These are phyloP conservation scores for Catajapyx aquilonaris DNA, from an alignment of 1,140 invertebrate species.

Conservation along the genomic window DNA sequence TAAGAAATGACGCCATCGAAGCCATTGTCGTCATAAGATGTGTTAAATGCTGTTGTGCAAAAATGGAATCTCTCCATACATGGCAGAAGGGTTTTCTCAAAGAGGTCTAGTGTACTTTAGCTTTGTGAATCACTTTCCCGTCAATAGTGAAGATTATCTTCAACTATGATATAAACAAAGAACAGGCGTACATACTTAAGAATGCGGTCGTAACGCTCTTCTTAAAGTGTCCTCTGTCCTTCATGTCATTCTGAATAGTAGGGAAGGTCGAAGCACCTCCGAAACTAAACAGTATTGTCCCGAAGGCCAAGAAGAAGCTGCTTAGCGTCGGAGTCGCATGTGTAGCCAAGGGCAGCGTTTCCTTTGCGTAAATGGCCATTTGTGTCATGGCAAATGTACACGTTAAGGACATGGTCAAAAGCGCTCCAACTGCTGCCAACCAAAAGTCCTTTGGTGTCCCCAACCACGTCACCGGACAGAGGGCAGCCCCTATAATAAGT, in stretches of 20 bases:
- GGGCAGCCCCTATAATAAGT: slow-evolving; percentile 32
- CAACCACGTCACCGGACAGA: slow-evolving; percentile 41
- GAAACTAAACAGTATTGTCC: slow-evolving; percentile 40
- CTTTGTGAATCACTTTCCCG: too few relatives aligned
- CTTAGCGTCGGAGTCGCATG: slow-evolving; percentile 13
- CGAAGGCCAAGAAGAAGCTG: slow-evolving; percentile 37
- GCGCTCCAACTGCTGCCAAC: slow-evolving; percentile 28
- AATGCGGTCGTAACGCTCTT: slow-evolving; percentile 28
- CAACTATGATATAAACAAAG: too few relatives aligned
- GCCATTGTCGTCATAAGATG: too few relatives aligned
- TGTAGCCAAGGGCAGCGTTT: slow-evolving; percentile 15
- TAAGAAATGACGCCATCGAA: too few relatives aligned
- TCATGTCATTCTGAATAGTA: slow-evolving; percentile 47
- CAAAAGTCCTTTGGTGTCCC: slow-evolving; percentile 42
- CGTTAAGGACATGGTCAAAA: slow-evolving; percentile 30
- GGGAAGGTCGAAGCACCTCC: slow-evolving; percentile 44
- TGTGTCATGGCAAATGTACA: slow-evolving; percentile 34
- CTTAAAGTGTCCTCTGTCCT: slow-evolving; percentile 29
- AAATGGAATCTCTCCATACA: not conserved
- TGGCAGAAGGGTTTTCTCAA: not conserved
- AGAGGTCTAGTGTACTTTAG: not conserved
- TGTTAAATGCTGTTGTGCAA: too few relatives aligned
- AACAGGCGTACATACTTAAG: slow-evolving; percentile 18
- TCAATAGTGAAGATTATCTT: too few relatives aligned
- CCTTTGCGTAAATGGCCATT: slow-evolving; percentile 21